Evolutionary conservation across 2,888 invertebrate genomes (phyloP).

Genomic region (Apamea sordens): DNA sequence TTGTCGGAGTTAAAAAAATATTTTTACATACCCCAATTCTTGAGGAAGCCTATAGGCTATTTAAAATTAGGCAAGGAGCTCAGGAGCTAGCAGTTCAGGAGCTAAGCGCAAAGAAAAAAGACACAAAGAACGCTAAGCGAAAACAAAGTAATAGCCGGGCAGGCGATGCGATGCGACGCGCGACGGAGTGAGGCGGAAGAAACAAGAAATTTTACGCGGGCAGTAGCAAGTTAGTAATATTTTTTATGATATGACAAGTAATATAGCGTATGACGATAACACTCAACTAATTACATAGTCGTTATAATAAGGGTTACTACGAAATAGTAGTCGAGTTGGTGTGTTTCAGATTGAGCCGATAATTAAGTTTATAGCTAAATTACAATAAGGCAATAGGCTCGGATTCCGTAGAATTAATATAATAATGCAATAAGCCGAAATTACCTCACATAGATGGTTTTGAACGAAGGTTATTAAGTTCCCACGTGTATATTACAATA

Average conservation of each 20-base stretch:
- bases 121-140: not conserved
- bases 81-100: no score
- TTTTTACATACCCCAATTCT: not conserved
- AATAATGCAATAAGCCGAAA: constrained; percentile 24
- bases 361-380: constrained; percentile 39
- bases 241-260: not conserved
- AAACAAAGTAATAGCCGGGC: not conserved
- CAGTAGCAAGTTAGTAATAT: not conserved
- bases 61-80: not conserved
- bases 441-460: not conserved
- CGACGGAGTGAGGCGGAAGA: not conserved
- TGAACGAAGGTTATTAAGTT: constrained; percentile 4
- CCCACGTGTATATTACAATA: not conserved
- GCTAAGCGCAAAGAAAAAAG: not conserved
- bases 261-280: not conserved
- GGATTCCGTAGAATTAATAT: constrained; percentile 22
- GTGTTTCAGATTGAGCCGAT: constrained; percentile 20
- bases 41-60: no score
- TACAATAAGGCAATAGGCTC: constrained; percentile 18
- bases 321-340: constrained; percentile 18
- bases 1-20: not conserved
- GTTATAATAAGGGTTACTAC: constrained; percentile 3
- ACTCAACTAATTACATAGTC: constrained; percentile 23
- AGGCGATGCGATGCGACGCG: not conserved
- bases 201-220: not conserved